Base-by-base conservation (phyloP, 92 coral and sea anemone genomes). In the Hydrozoanthus gracilis region DNA sequence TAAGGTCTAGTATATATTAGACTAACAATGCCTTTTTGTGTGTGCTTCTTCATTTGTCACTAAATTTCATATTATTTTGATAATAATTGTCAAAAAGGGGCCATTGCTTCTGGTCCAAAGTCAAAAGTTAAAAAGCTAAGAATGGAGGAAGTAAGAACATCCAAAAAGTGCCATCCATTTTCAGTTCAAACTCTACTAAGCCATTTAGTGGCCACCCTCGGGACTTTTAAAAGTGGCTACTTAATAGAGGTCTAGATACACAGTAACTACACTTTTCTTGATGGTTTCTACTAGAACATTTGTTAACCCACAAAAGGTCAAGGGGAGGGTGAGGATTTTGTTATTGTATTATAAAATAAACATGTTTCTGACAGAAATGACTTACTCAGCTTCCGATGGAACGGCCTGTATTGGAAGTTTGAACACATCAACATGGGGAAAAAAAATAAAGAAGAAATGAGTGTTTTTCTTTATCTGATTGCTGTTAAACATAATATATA, bases 341-440 rank as follows among this genome's bases (percentile, higher is more conserved):
- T 54, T 54, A 54, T 54, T 2, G 60, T 54, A 0, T 54, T 54
- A 54, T 54, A 54, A 54, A 54, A 54, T 54, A 54, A 54, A 54
- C 60, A 54, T 54, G 60, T 54, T 54, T 54, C 60, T 54, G 60
- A 52, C 58, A 52, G 58, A 54, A 54, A 54, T 54, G 60, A 94
- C 97, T 89, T 86, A 94, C 98, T 90, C 45, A 94, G 83, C 79
- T 94, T 94, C 10, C 98, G 91, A 87, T 94, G 98, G 44, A 94
- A 88, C 5, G 98, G 98, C 17, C 98, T 94, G 69, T 49, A 14
- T 62, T 17, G 73, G 47, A 6, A 58, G 55, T 49, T 58, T 17
- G 62, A 76, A n/a, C 51, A 70, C 7, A 68, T 61, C 75, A 70
- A 73, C 44, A 48, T 73, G 27, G 15, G 48, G 46, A 48, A 49